Evolutionary conservation across 2,888 invertebrate species (phyloP).

Genomic region (Latheticus oryzae): DNA sequence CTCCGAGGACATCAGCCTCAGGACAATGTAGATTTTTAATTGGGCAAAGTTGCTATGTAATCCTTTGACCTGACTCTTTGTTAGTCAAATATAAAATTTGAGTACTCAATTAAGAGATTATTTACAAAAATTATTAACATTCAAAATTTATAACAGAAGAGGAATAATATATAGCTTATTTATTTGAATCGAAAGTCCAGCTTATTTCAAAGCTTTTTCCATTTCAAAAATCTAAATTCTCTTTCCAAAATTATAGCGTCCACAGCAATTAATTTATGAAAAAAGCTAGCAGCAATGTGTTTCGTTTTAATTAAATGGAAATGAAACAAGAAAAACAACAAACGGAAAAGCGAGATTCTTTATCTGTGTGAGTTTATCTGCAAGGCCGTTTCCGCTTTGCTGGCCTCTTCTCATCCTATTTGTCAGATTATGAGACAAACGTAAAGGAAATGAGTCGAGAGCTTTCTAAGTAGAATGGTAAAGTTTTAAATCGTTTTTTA

Average conservation of each 20-base stretch:
- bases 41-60: conserved; percentile 1
- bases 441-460: conserved; percentile 35
- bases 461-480: conserved; percentile 34
- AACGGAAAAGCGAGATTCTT: conserved; percentile 21
- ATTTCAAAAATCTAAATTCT: no score
- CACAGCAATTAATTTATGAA: conserved; percentile 28
- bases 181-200: no score
- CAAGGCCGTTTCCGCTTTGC: conserved; percentile 22
- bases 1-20: neutral
- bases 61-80: neutral
- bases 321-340: conserved; percentile 29
- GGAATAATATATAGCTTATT: no score
- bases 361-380: conserved; percentile 34
- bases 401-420: conserved; percentile 28
- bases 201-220: no score
- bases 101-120: no score
- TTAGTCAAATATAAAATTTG: conserved; percentile 4
- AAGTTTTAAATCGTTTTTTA: conserved; percentile 20
- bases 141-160: no score
- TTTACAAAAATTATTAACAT: no score
- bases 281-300: conserved; percentile 25
- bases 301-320: conserved; percentile 36
- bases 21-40: conserved; percentile 5
- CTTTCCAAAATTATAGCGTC: no score
- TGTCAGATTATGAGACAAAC: conserved; percentile 40